phyloP scores from a whole-genome alignment of 2,888 invertebrate genomes.

The Acleris holmiana region DNA sequence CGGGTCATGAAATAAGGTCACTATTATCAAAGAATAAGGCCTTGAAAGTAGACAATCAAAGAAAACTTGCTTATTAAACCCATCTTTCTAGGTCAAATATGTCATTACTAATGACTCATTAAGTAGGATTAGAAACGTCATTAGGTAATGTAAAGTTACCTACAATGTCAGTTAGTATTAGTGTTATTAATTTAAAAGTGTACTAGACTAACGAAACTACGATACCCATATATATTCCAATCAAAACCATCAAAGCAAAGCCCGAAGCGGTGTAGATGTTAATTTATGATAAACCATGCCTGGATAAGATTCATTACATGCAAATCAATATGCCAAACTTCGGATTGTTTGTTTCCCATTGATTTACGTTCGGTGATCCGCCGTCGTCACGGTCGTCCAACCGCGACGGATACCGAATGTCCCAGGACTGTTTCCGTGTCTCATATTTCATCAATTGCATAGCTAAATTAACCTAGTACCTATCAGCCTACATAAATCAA shows the following conservation, averaged over 20 bases:
- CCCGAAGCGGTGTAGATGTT: constrained; percentile 19
- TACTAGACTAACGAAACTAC: neutral
- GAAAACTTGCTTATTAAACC: too few species aligned
- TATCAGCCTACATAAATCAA: neutral
- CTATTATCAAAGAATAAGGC: too few species aligned
- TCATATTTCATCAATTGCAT: constrained; percentile 63
- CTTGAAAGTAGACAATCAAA: too few species aligned
- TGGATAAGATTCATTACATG: constrained; percentile 36
- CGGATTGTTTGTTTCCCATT: constrained; percentile 57
- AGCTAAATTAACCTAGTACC: constrained; percentile 36
- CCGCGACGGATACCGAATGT: constrained; percentile 63
- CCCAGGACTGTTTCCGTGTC: constrained; percentile 66
- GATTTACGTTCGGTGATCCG: constrained; percentile 66
- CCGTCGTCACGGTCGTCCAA: constrained; percentile 60
- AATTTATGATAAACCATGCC: constrained; percentile 45
- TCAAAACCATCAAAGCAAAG: constrained; percentile 14
- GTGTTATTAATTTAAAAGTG: constrained; percentile 5
- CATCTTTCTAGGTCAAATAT: too few species aligned
- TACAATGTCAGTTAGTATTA: neutral
- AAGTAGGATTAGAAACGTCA: too few species aligned
- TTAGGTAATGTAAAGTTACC: too few species aligned
- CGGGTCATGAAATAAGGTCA: too few species aligned
- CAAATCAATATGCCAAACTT: constrained; percentile 53
- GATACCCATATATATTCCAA: constrained; percentile 2
- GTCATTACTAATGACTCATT: too few species aligned